These are phyloP conservation scores for Hirtodrosophila histrioides DNA, from an alignment of 2,888 invertebrate species.

Conservation along the genomic window DNA sequence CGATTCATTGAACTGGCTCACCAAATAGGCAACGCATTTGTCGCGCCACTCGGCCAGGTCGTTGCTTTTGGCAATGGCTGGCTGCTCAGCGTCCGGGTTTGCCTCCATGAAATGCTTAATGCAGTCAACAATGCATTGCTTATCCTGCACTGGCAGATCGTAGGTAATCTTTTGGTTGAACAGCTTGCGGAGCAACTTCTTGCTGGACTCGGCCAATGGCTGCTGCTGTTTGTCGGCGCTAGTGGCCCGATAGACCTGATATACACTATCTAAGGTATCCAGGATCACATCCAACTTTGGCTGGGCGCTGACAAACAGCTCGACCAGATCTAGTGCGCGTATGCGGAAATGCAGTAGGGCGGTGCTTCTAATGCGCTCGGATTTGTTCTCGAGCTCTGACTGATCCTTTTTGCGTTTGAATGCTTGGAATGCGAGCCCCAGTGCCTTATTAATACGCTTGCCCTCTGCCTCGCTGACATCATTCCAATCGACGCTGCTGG, in stretches of 20 bases:
- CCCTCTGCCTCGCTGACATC: slow-evolving; percentile 63
- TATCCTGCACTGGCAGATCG: background rate
- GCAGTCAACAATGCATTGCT: slow-evolving; percentile 27
- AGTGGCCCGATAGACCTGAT: slow-evolving; percentile 15
- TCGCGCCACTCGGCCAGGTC: slow-evolving; percentile 33
- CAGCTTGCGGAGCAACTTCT: slow-evolving; percentile 45
- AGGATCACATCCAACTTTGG: slow-evolving; percentile 38
- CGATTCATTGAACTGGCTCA: slow-evolving; percentile 31
- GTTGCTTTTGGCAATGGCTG: background rate
- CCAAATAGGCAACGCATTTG: slow-evolving; percentile 47
- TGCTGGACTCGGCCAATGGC: slow-evolving; percentile 37
- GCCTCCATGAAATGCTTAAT: slow-evolving; percentile 35
- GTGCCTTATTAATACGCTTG: slow-evolving; percentile 56
- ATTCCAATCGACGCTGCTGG: slow-evolving; percentile 70
- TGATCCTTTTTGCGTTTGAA: slow-evolving; percentile 25
- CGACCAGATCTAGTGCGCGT: slow-evolving; percentile 54
- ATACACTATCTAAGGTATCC: slow-evolving; percentile 35
- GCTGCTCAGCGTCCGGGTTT: background rate
- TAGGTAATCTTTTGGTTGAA: slow-evolving; percentile 17
- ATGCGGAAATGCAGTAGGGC: slow-evolving; percentile 61
- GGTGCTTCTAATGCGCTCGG: slow-evolving; percentile 53
- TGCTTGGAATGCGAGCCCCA: slow-evolving; percentile 56
- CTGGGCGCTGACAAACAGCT: slow-evolving; percentile 29
- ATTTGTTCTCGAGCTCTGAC: slow-evolving; percentile 41
- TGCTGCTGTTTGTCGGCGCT: background rate